Evolutionary conservation across 2,888 invertebrate species (phyloP), one percentile per base, ranked within the genome.

Genomic region (Hirtodrosophila cameraria): DNA sequence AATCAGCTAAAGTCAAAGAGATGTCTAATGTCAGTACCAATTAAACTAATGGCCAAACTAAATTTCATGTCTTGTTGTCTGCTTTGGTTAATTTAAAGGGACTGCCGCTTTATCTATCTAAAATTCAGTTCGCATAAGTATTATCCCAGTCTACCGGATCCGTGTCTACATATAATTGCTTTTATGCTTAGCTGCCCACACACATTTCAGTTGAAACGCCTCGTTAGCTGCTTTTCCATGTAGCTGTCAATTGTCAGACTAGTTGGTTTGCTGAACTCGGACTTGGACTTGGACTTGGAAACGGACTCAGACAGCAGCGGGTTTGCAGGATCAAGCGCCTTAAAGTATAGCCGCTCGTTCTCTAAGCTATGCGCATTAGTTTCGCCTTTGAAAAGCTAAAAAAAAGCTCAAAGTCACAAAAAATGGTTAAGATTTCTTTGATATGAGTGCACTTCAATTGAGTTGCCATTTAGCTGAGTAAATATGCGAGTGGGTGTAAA

Each of bases 171-270:
- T 27, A 46, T 66, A 67, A 60, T 67, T 66, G 59, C 59, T 67
- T 60, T 54, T 38, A 39, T 50, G 67, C 18, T 18, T 60, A 53
- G 13, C 16, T 48, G 13, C 16, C 16, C 35, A 30, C 60, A 48
- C 27, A 60, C 9, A 27, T 38, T 25, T 45, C 12, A 9, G 7
- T 30, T 23, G 28, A 41, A 23, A 31, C 18, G 54, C 27, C 52
- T 46, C 46, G 62, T 71, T 65, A 62, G 53, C 45, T 23, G 59
- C 46, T 54, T 64, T 64, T 54, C 48, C 64, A 49, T 65, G 64
- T 49, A 68, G 50, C 76, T 79, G 81, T 73, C 84, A 78, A 63
- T 68, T 70, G 66, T 67, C 62, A 36, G 62, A 30, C 31, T 45
- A 60, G 33, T 46, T 35, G 23, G 18, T 12, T 12, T 12, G 25